Evolutionary conservation across 1,140 invertebrate genomes (phyloP), one percentile per base, ranked within the genome.

Genomic region (Pteromalus puparum): DNA sequence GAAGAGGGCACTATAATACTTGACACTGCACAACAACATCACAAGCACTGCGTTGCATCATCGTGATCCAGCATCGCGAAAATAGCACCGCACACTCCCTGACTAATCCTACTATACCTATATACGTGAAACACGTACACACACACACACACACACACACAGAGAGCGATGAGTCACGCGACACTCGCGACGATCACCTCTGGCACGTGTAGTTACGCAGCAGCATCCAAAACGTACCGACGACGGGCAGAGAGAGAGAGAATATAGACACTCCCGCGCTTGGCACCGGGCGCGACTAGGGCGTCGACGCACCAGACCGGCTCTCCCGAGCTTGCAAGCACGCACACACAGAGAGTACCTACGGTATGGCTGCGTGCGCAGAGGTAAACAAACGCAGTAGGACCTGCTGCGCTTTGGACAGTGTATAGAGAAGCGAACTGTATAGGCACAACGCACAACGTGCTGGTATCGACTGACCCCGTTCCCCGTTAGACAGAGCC

Each of bases 381-480:
- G 77, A 67, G 61, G 61, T 24, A 75, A 42, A 72, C 38, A 77
- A 53, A 42, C 24, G 34, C 21, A 5, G 7, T 13, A 13, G 61
- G 46, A 61, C 18, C 53, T 21, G 53, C 53, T 6, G 46, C 46
- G 46, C 46, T 48, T 18, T 18, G 13, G 13, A 48, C 2, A 61
- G 0, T 7, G 6, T 21, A n/a, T 0, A 18, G 18, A 18, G 13
- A 53, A 4, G 18, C 13, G 48, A 12, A 53, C 48, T 53, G 7
- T n/a, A 61, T 61, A 61, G 15, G 6, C 18, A 13, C 42, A 12
- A 10, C 10, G 10, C 10, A 26, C 53, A 61, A 4, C 38, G 68
- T 79, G 46, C 10, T 15, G 4, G 48, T 89, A 90, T 90, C 90
- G 90, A 90, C 89, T 91, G 90, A 90, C 89, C 89, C 80, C 88